These are phyloP conservation scores for Drosophila ficusphila DNA, from an alignment of 1,140 invertebrate genomes.

Conservation along the genomic window DNA sequence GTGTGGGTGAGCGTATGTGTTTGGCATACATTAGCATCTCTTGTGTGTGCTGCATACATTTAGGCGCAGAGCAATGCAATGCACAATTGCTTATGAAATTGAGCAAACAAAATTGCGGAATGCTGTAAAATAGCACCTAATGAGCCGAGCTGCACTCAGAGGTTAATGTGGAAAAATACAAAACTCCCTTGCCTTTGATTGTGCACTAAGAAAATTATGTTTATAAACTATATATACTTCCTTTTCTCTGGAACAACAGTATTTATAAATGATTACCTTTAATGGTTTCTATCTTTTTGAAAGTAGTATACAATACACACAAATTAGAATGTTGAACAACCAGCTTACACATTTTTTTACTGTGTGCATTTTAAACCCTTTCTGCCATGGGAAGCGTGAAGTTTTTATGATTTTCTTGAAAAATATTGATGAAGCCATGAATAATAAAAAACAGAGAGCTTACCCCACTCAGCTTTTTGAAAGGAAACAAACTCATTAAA, in stretches of 20 bases:
- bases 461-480: background rate
- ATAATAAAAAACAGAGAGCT: constrained; percentile 7
- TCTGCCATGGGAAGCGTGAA: background rate
- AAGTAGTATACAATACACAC: too few relatives aligned
- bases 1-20: constrained; percentile 18
- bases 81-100: constrained; percentile 81
- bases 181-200: background rate
- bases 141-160: constrained; percentile 46
- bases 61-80: constrained; percentile 45
- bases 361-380: background rate
- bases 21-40: constrained; percentile 67
- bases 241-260: too few relatives aligned
- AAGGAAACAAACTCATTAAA: constrained; percentile 51
- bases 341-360: background rate
- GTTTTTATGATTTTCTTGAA: constrained; percentile 12
- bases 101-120: constrained; percentile 74
- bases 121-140: constrained; percentile 65
- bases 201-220: background rate
- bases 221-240: too few relatives aligned
- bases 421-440: constrained; percentile 38
- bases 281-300: too few relatives aligned
- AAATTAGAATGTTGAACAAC: too few relatives aligned
- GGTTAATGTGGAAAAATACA: constrained; percentile 7
- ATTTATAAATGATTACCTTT: too few relatives aligned
- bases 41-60: constrained; percentile 58